Percentiles rank a stretch among this genome's conserved stretches.
Evolutionary conservation across 2,113 vertebrate genomes (phyloP).

Genomic region (Athene cunicularia): DNA sequence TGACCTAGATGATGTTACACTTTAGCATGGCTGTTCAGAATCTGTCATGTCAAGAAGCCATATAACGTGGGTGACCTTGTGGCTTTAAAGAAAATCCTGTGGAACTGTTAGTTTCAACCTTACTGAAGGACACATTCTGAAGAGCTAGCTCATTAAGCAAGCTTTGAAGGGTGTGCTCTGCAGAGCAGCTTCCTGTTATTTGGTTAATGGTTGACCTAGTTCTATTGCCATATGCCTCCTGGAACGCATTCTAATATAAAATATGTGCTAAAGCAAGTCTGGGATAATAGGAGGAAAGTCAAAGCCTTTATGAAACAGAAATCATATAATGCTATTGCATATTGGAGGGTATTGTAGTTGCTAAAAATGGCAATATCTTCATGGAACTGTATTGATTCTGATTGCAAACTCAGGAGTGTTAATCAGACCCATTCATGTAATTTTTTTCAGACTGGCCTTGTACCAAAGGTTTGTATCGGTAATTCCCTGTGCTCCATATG

Average conservation of each 20-base stretch:
- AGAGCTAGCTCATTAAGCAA: conserved; percentile 79
- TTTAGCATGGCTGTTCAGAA: background rate
- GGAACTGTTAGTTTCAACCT: conserved; percentile 73
- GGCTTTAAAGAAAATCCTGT: conserved; percentile 62
- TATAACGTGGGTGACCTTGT: conserved; percentile 47
- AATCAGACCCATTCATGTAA: background rate
- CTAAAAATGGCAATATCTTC: conserved; percentile 37
- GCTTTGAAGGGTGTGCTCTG: conserved; percentile 81
- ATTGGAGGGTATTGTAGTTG: background rate
- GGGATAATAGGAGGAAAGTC: conserved; percentile 71
- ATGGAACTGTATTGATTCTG: conserved; percentile 6
- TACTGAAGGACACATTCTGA: conserved; percentile 82
- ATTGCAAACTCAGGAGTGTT: background rate
- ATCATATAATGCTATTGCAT: conserved; percentile 3
- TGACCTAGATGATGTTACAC: background rate
- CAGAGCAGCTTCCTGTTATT: conserved; percentile 83
- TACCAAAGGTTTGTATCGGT: background rate
- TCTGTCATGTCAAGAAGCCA: background rate
- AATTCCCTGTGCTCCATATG: background rate
- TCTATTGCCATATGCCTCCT: conserved; percentile 90
- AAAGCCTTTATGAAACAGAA: conserved; percentile 58
- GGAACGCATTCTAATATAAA: conserved; percentile 82
- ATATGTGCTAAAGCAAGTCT: conserved; percentile 77
- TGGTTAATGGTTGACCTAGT: conserved; percentile 94
- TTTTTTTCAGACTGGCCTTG: background rate